phyloP scores from a whole-genome alignment of 2,888 invertebrate genomes.

The Cacoxenus indagator region DNA sequence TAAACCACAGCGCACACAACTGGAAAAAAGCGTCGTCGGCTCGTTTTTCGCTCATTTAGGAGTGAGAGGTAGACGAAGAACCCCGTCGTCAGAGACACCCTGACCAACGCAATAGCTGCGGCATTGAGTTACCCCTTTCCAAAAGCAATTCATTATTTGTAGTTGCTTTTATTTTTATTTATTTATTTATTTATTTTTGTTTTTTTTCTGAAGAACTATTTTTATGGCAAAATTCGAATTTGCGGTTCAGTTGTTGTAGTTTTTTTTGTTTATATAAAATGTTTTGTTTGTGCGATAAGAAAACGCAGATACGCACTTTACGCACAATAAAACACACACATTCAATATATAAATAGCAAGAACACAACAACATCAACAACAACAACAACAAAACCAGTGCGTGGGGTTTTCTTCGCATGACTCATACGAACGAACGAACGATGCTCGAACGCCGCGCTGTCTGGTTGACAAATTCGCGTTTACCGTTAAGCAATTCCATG shows the following conservation, averaged over 20 bases:
- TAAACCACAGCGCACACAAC: too few relatives aligned
- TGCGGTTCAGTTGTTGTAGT: constrained; percentile 11
- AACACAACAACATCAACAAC: too few relatives aligned
- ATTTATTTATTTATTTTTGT: too few relatives aligned
- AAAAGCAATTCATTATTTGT: background rate
- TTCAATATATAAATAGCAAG: too few relatives aligned
- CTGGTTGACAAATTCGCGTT: constrained; percentile 27
- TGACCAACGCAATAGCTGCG: constrained; percentile 63
- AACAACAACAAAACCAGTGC: constrained; percentile 1
- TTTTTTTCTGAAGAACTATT: too few relatives aligned
- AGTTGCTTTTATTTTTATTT: too few relatives aligned
- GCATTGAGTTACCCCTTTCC: constrained; percentile 33
- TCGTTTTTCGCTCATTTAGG: too few relatives aligned
- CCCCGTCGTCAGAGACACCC: constrained; percentile 38
- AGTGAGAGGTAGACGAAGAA: background rate
- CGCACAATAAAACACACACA: background rate
- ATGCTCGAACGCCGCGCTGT: constrained; percentile 50
- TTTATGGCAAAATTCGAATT: background rate
- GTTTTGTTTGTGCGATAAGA: constrained; percentile 36
- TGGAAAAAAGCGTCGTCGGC: too few relatives aligned
- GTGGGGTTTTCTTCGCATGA: background rate
- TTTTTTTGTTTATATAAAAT: constrained; percentile 25
- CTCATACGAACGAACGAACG: too few relatives aligned
- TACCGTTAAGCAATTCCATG: too few relatives aligned
- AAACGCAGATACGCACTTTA: constrained; percentile 28